These are phyloP conservation scores for Hypocryptadius cinnamomeus DNA, from an alignment of 2,113 vertebrate species.

Conservation along the genomic window DNA sequence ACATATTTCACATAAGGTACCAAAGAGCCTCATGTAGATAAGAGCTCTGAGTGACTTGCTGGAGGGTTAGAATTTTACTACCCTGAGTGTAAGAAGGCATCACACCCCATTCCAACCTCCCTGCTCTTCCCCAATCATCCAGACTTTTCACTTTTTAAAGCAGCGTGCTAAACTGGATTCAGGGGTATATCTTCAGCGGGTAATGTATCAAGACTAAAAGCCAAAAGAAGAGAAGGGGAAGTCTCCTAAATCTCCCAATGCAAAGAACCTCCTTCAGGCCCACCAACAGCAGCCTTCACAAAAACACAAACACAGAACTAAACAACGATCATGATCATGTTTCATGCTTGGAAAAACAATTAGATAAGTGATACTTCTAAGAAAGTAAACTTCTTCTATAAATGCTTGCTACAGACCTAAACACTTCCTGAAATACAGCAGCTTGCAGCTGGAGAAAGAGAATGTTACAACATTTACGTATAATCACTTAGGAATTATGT, in stretches of 20 bases:
- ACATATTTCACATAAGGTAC: not conserved
- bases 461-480: not conserved
- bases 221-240: not conserved
- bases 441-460: constrained; percentile 28
- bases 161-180: not conserved
- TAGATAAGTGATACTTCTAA: not conserved
- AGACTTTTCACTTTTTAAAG: not conserved
- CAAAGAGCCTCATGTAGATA: not conserved
- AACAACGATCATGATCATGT: not conserved
- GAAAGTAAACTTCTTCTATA: not conserved
- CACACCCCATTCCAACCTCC: not conserved
- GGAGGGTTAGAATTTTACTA: not conserved
- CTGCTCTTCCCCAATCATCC: not conserved
- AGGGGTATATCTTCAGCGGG: not conserved
- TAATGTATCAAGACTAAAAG: not conserved
- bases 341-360: not conserved
- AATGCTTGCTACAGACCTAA: constrained; percentile 5
- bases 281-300: not conserved
- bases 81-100: not conserved
- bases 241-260: not conserved
- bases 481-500: not conserved
- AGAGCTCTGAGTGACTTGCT: not conserved
- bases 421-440: not conserved
- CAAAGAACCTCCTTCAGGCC: not conserved
- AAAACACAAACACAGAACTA: not conserved